phyloP scores from a whole-genome alignment of 2,888 invertebrate genomes.

The Pseudococcus longispinus region DNA sequence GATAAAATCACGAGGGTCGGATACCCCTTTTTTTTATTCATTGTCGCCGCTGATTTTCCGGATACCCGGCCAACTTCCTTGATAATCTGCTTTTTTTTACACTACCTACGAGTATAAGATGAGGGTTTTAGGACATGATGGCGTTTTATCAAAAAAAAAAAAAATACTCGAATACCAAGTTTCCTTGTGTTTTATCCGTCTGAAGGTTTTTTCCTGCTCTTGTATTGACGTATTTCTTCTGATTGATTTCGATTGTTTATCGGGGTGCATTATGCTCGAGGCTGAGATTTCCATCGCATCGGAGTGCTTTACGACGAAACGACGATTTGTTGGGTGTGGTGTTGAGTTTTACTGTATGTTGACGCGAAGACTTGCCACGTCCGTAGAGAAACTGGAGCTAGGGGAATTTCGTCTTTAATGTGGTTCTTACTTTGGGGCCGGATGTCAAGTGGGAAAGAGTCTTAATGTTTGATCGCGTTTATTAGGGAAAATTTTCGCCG shows the following conservation, averaged over 20 bases:
- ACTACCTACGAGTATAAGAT: background rate
- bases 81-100: constrained; percentile 22
- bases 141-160: background rate
- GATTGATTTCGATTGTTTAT: constrained; percentile 40
- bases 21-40: constrained; percentile 28
- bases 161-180: background rate
- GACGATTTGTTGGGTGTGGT: background rate
- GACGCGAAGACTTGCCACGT: background rate
- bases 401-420: background rate
- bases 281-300: background rate
- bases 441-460: background rate
- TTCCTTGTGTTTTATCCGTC: constrained; percentile 27
- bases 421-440: background rate
- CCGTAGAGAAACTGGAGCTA: background rate
- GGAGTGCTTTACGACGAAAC: background rate
- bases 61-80: constrained; percentile 39
- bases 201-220: background rate
- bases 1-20: constrained; percentile 43
- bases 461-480: background rate
- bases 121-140: constrained; percentile 30
- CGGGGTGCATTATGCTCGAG: constrained; percentile 1
- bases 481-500: background rate
- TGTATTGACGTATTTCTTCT: constrained; percentile 12
- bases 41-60: constrained; percentile 45
- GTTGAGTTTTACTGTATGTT: background rate